Conservation (phyloP, 2,888 invertebrate species). For the Cyaniris semiargus region DNA sequence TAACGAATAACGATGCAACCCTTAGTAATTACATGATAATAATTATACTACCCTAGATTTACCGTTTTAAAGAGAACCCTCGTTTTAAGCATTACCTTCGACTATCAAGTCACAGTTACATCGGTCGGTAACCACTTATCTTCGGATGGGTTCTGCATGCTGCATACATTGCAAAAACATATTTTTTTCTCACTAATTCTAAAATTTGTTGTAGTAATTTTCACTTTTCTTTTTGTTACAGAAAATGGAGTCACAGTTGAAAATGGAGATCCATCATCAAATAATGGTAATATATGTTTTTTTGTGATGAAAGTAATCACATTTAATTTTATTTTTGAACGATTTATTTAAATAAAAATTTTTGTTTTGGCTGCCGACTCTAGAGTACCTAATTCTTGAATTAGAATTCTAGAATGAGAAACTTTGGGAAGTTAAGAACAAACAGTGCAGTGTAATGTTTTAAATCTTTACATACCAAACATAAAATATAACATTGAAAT, state of each 20-base stretch:
- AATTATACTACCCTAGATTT: not conserved
- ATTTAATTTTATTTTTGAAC: too few relatives aligned
- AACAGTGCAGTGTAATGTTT: too few relatives aligned
- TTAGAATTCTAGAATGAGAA: too few relatives aligned
- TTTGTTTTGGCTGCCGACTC: too few relatives aligned
- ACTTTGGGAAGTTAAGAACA: too few relatives aligned
- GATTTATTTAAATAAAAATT: too few relatives aligned
- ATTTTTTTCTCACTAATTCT: too few relatives aligned
- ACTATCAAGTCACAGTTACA: not conserved
- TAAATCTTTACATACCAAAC: too few relatives aligned
- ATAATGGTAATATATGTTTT: conserved; percentile 50
- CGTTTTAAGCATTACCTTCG: not conserved
- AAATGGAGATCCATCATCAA: conserved; percentile 52
- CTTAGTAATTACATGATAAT: not conserved
- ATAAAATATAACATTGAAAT: too few relatives aligned
- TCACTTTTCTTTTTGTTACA: conserved; percentile 52
- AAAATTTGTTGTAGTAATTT: too few relatives aligned
- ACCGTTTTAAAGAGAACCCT: not conserved
- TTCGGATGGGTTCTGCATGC: conserved; percentile 45
- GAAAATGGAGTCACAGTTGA: conserved; percentile 51
- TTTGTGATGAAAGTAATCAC: not conserved
- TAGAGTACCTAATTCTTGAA: too few relatives aligned
- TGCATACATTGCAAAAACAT: too few relatives aligned
- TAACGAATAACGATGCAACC: conserved; percentile 16
- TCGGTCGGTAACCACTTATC: conserved; percentile 31